These are phyloP conservation scores for Stigmatopora nigra DNA, from an alignment of 2,113 vertebrate species.

Conservation along the genomic window DNA sequence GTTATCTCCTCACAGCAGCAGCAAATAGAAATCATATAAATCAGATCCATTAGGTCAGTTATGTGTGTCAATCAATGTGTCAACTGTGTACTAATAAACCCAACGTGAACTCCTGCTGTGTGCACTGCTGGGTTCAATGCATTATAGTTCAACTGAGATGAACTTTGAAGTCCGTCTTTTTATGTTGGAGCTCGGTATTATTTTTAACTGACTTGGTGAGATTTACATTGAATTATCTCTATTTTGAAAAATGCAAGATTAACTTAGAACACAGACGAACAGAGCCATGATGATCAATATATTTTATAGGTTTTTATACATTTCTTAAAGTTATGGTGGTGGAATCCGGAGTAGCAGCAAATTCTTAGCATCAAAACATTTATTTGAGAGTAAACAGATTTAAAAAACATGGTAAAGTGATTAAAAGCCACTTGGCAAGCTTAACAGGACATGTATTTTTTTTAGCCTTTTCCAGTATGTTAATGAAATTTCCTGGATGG, in stretches of 20 bases:
- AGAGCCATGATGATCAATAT: background rate
- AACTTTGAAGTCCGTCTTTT: background rate
- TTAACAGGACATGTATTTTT: constrained; percentile 21
- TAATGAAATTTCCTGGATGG: constrained; percentile 14
- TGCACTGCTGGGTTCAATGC: background rate
- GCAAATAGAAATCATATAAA: background rate
- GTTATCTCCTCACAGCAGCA: background rate
- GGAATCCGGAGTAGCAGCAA: background rate
- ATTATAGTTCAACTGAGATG: constrained; percentile 4
- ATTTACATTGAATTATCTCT: background rate
- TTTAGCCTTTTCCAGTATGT: constrained; percentile 26
- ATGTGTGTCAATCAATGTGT: constrained; percentile 8
- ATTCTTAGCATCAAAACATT: too few relatives aligned
- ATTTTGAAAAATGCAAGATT: background rate
- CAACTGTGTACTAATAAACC: background rate
- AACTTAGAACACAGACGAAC: background rate
- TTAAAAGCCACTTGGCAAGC: constrained; percentile 23
- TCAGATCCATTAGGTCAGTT: background rate
- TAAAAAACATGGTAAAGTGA: constrained; percentile 17
- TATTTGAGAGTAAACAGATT: background rate
- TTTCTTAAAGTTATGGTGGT: background rate
- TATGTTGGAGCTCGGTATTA: background rate
- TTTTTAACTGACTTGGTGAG: background rate
- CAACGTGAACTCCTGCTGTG: background rate
- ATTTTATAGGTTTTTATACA: background rate